phyloP scores from a whole-genome alignment of 2,113 vertebrate species.

The Campylomormyrus tamandua region DNA sequence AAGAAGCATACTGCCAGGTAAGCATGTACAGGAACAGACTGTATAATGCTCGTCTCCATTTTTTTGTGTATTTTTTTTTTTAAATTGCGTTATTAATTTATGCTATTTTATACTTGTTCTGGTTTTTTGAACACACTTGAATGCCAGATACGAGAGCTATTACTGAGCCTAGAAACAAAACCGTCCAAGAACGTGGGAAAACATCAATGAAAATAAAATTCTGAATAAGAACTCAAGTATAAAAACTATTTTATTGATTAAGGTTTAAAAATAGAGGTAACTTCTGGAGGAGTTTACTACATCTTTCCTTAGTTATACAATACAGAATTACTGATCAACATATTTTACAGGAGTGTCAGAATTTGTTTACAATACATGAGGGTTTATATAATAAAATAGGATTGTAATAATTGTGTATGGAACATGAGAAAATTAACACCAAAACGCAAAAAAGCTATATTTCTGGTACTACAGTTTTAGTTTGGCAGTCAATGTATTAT shows the following conservation, averaged over 20 bases:
- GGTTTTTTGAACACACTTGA: neutral
- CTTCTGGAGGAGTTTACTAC: neutral
- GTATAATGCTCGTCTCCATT: neutral
- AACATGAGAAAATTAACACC: neutral
- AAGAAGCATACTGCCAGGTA: neutral
- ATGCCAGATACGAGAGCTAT: neutral
- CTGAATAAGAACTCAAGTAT: neutral
- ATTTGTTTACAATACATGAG: neutral
- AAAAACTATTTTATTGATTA: slow-evolving; percentile 4
- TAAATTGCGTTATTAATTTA: neutral
- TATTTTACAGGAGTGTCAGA: neutral
- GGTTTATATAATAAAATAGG: neutral
- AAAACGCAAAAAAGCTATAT: neutral
- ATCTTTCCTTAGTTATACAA: neutral
- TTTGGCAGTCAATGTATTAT: neutral
- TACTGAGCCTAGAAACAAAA: neutral
- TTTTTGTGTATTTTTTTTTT: neutral
- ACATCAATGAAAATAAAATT: neutral
- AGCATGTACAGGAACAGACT: neutral
- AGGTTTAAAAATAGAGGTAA: slow-evolving; percentile 1
- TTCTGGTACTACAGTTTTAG: neutral
- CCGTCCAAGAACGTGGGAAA: neutral
- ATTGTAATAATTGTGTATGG: neutral
- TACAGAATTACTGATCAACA: neutral
- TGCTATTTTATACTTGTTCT: neutral